Evolutionary conservation across 2,888 invertebrate species (phyloP).

Genomic region (Trissolcus japonicus): DNA sequence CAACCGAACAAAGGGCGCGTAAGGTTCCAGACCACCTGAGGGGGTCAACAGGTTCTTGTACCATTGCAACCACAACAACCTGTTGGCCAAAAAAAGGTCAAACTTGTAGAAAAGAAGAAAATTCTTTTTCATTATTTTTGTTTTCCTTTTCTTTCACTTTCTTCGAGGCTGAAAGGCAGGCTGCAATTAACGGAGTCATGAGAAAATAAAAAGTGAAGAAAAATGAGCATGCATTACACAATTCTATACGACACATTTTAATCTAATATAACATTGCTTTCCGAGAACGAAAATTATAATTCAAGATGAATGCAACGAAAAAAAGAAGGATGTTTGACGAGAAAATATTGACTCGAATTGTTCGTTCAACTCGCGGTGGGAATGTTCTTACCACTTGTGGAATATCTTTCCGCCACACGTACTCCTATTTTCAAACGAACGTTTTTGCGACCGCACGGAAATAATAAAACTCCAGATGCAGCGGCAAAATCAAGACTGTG

Average conservation of each 20-base stretch:
- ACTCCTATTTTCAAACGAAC: too few species aligned
- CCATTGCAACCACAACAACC: too few species aligned
- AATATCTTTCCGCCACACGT: too few species aligned
- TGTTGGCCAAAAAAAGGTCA: too few species aligned
- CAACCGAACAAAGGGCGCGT: not conserved
- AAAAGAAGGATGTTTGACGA: conserved; percentile 3
- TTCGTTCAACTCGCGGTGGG: too few species aligned
- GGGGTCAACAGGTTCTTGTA: not conserved
- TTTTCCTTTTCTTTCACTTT: too few species aligned
- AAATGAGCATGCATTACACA: conserved; percentile 26
- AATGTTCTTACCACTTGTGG: not conserved
- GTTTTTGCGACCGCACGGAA: too few species aligned
- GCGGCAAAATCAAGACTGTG: too few species aligned
- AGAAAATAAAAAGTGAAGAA: conserved; percentile 20
- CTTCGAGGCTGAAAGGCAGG: not conserved
- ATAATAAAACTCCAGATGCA: too few species aligned
- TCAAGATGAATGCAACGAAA: not conserved
- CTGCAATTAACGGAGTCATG: conserved; percentile 4
- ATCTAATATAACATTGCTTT: conserved; percentile 14
- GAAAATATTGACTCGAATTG: conserved; percentile 3
- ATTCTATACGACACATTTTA: conserved; percentile 14
- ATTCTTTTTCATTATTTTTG: too few species aligned
- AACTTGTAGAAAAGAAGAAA: too few species aligned
- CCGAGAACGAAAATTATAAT: conserved; percentile 19
- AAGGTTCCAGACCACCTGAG: conserved; percentile 5